Evolutionary conservation across 64 coral and sea anemone genomes (phyloP), one percentile per base, ranked within the genome.

Genomic region (Stichodactyla mertensii): DNA sequence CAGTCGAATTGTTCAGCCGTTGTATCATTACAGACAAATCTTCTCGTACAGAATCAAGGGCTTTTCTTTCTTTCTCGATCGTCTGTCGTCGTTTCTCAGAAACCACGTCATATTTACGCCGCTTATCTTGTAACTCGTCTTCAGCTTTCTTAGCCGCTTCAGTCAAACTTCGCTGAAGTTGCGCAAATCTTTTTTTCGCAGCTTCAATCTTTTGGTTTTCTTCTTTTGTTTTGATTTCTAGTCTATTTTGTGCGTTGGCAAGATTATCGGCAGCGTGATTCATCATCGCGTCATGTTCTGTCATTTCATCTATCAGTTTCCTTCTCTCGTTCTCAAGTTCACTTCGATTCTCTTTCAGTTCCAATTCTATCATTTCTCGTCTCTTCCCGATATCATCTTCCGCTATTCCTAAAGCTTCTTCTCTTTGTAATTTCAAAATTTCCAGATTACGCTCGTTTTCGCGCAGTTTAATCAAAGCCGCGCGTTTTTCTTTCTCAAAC

Each of bases 261-360:
- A 99, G 82, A 27, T 88, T 90, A 56, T 99, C 97, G 15, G 93
- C 93, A 60, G 97, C 88, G 31, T 95, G 85, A 60, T 99, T 90
- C 52, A 95, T 91, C 56, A 88, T 59, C 45, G 86, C 74, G 26
- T 99, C 97, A 28, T 86, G 87, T 15, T 94, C 90, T 26, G 54
- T 24, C 59, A 99, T 85, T 56, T 69, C 66, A 14, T 99, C 91
- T 26, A 90, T 90, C 15, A 92, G 77, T 54, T 64, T 83, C 12
- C 56, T 84, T 86, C 90, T 87, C 55, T 94, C 89, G 36, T 90
- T 86, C 52, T 80, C 64, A 26, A 99, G 18, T 20, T 88, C 93
- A 52, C 62, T 51, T 57, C 89, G 53, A 16, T 88, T 89, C 84
- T 99, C 93, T 53, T 74, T 79, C 82, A 95, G 85, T 83, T 99